Evolutionary conservation across 2,888 invertebrate genomes (phyloP), one percentile per base, ranked within the genome.

Genomic region (Parapristionchus giblindavisi): DNA sequence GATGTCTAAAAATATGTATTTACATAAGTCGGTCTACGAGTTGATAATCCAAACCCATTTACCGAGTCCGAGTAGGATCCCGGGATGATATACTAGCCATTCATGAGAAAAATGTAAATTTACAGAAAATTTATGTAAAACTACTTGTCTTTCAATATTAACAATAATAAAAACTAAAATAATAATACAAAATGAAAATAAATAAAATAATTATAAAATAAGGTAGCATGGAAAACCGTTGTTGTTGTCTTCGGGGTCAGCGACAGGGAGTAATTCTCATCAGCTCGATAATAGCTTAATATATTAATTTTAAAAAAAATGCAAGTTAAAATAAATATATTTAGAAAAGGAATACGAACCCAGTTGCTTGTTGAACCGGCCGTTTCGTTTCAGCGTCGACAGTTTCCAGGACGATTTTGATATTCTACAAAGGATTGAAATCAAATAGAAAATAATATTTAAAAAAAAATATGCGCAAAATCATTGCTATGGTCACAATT

Each of bases 321-420:
- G 21, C 11, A 4, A 34, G 27, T 29, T 14, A 60, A 34, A 4
- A 6, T 36, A n/a, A 24, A 5, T 52, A 52, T 21, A 8, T 5
- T 52, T 52, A 21, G 24, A 52, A 24, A 52, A 52, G 6, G 21
- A 52, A 5, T 11, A 24, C 63, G 14, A 11, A 68, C 54, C 68
- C 68, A 4, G 52, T 68, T 8, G 68, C 68, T 52, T 68, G 52
- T 24, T 68, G 34, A 8, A 68, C 68, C 29, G 68, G 68, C 43
- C 52, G 51, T 11, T 40, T n/a, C 3, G 68, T 68, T 36, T 68
- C 52, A 14, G 51, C 54, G n/a, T 68, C 68, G 2, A 68, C 68
- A 8, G 51, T 68, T 21, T 68, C 68, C 36, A 68, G 51, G 0
- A 68, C 34, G 52, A 68, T 68, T 17, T 68, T 68, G 34, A 68